Evolutionary conservation across 2,113 vertebrate species (phyloP).

Genomic region (Lepisosteus osseus): DNA sequence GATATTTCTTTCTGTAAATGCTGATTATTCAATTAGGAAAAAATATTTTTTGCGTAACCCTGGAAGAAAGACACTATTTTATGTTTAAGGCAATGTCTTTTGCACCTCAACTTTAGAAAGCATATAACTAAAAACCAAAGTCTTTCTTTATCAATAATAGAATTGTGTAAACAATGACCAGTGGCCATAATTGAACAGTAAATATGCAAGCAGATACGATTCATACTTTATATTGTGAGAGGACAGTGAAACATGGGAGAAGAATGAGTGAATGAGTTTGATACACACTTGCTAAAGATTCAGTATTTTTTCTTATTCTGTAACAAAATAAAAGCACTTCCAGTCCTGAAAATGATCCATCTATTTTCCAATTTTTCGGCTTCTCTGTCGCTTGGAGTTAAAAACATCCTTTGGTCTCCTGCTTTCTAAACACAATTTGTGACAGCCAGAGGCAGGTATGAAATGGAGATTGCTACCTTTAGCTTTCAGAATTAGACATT

Average conservation of each 20-base stretch:
- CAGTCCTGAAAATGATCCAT: constrained; percentile 12
- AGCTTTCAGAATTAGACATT: constrained; percentile 14
- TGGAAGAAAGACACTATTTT: neutral
- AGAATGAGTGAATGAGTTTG: constrained; percentile 8
- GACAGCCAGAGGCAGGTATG: constrained; percentile 4
- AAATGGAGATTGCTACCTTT: neutral
- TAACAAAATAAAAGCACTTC: constrained; percentile 5
- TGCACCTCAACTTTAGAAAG: neutral
- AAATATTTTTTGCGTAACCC: constrained; percentile 16
- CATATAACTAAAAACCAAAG: constrained; percentile 18
- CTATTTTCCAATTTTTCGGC: neutral
- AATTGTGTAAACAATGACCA: constrained; percentile 14
- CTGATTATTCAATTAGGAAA: neutral
- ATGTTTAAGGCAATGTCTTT: constrained; percentile 16
- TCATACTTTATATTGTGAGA: constrained; percentile 17
- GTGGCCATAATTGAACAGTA: neutral
- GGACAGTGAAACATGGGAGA: neutral
- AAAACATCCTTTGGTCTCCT: constrained; percentile 20
- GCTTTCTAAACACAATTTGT: constrained; percentile 12
- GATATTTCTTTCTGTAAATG: neutral
- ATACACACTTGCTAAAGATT: constrained; percentile 13
- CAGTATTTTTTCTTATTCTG: constrained; percentile 21
- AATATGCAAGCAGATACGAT: neutral
- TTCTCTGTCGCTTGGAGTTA: constrained; percentile 7
- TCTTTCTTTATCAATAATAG: constrained; percentile 39